phyloP scores from a whole-genome alignment of 2,888 invertebrate species.

The Platerodrilus igneus region DNA sequence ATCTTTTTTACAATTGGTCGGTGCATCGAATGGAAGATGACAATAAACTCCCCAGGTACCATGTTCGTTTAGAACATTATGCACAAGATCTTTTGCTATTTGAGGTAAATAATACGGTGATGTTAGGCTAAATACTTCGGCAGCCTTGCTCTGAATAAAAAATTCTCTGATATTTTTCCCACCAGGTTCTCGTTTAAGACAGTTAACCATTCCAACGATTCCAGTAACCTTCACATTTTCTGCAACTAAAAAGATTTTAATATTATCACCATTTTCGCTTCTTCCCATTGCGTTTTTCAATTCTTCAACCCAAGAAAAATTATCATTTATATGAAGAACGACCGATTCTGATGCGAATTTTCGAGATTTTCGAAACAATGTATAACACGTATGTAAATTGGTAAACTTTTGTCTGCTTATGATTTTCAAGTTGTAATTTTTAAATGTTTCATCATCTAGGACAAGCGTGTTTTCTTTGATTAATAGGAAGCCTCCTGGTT shows the following conservation, averaged over 20 bases:
- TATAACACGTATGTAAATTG: no score
- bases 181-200: conserved; percentile 82
- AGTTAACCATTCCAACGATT: conserved; percentile 82
- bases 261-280: conserved; percentile 54
- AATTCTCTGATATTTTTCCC: conserved; percentile 71
- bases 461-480: no score
- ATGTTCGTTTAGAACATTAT: conserved; percentile 78
- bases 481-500: no score
- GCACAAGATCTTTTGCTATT: conserved; percentile 69
- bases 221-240: conserved; percentile 69
- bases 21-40: conserved; percentile 65
- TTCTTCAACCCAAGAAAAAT: conserved; percentile 75
- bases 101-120: conserved; percentile 58
- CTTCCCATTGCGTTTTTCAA: conserved; percentile 71
- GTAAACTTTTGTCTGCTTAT: no score
- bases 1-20: conserved; percentile 41
- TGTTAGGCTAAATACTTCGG: conserved; percentile 56
- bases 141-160: conserved; percentile 62
- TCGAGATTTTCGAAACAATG: conserved; percentile 58
- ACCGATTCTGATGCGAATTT: conserved; percentile 43
- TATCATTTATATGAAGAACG: conserved; percentile 63
- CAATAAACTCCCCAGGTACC: conserved; percentile 80
- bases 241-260: conserved; percentile 64
- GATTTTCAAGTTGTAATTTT: no score
- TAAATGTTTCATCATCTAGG: no score